Evolutionary conservation across 37 sponge, comb jelly and placozoan species (phyloP), one percentile per base, ranked within the genome.

Genomic region (Diacarnus erythraeanus): DNA sequence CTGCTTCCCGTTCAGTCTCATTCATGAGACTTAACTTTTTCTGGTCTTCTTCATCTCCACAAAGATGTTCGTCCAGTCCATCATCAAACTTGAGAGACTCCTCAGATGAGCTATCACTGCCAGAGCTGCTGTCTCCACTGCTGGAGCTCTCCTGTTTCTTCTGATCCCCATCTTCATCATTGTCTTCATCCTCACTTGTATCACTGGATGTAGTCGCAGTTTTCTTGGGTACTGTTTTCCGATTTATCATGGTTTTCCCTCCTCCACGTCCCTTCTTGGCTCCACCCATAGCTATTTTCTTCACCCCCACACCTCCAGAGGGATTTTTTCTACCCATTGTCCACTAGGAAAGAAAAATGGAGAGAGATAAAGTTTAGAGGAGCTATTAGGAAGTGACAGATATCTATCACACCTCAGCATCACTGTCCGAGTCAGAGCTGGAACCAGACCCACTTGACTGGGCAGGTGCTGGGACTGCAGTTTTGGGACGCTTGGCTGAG

Each of bases 1-100:
- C 99, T 47, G 78, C 80, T 70, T 98, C 99, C 51, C 99, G 80
- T 83, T 98, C 99, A 26, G 85, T 90, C 64, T 98, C 99, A 29
- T 91, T 98, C 96, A 98, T 95, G 27, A 72, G 68, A 35, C 75
- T 76, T 39, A 97, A 70, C 77, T 69, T 86, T 39, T 47, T 79
- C 73, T 92, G 47, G 57, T 98, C 99, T 31, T 93, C 91, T 25
- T 88, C 87, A 64, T 95, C 99, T 39, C 96, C 96, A 3, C 89
- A 41, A 81, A 96, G 63, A 26, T 95, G 79, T 21, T 93, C 96
- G 74, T 95, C 96, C 58, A 95, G 70, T 0, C 99, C 99, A 81
- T 98, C 99, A 84, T 88, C 82, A 83, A 91, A 97, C 77, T 83
- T 47, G 39, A 92, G 31, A 0, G 81, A 75, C 37, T 91, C 87